Percentiles rank a stretch among this genome's conserved stretches.
Conservation (phyloP, 37 sponge, comb jelly and placozoan genomes). For the Crambe crambe region DNA sequence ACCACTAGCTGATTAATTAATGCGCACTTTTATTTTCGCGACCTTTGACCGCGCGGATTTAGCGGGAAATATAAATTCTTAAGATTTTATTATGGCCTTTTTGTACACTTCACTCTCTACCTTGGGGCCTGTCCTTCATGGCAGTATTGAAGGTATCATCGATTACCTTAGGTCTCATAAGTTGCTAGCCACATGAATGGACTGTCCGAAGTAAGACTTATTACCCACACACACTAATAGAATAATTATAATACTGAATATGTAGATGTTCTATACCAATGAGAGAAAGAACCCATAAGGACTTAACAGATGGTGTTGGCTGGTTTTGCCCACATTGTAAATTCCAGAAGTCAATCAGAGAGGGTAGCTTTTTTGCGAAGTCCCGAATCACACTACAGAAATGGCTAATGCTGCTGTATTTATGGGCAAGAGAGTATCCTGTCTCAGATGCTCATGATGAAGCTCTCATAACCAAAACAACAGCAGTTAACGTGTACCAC, state of each 20-base stretch:
- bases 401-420: constrained; percentile 53
- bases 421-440: constrained; percentile 51
- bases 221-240: neutral
- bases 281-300: constrained; percentile 7
- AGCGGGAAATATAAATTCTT: neutral
- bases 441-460: constrained; percentile 30
- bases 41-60: neutral
- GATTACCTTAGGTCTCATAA: neutral
- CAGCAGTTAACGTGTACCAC: constrained; percentile 51
- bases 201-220: neutral
- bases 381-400: constrained; percentile 50
- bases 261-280: neutral
- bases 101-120: neutral
- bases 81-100: neutral
- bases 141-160: neutral
- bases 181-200: neutral
- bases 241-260: too few relatives aligned
- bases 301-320: constrained; percentile 37
- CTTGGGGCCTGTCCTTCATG: neutral
- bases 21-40: too few relatives aligned
- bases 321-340: constrained; percentile 51
- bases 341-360: constrained; percentile 32
- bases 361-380: constrained; percentile 52
- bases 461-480: constrained; percentile 20
- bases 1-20: too few relatives aligned